A percentile compares a stretch with the other conserved stretches of the same genome.
These are phyloP conservation scores for Cosmorhoe ocellata DNA, from an alignment of 2,888 invertebrate species.

Conservation along the genomic window DNA sequence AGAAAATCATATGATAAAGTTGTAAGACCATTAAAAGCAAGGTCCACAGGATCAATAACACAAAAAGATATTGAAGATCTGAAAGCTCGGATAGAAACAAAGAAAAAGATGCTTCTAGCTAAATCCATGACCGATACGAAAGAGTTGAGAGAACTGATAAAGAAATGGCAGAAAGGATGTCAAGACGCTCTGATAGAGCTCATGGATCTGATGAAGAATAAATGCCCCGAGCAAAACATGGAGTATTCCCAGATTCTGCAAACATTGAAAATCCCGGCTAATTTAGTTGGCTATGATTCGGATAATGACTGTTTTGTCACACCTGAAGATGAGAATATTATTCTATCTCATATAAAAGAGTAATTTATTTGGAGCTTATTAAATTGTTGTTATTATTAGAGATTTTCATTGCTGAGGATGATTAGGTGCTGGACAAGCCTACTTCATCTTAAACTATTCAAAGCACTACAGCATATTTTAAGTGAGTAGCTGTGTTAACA, in stretches of 20 bases:
- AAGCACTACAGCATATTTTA: not conserved
- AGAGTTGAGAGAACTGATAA: slow-evolving; percentile 72
- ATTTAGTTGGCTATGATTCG: slow-evolving; percentile 73
- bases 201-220: slow-evolving; percentile 67
- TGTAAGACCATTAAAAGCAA: slow-evolving; percentile 58
- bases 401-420: not conserved
- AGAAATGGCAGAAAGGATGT: slow-evolving; percentile 80
- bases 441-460: no score
- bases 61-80: slow-evolving; percentile 70
- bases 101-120: slow-evolving; percentile 65
- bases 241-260: slow-evolving; percentile 74
- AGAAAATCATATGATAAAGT: slow-evolving; percentile 66
- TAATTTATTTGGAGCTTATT: slow-evolving; percentile 15
- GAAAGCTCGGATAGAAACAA: slow-evolving; percentile 64
- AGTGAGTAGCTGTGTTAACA: no score
- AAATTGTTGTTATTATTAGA: slow-evolving; percentile 14
- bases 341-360: slow-evolving; percentile 56
- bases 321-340: slow-evolving; percentile 59
- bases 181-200: slow-evolving; percentile 77
- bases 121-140: slow-evolving; percentile 67
- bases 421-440: no score
- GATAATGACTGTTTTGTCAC: slow-evolving; percentile 76
- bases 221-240: slow-evolving; percentile 66
- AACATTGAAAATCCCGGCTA: slow-evolving; percentile 72
- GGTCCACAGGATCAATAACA: slow-evolving; percentile 73